Percentiles rank a stretch among this genome's conserved stretches.
These are phyloP conservation scores for Eleginops maclovinus DNA, from an alignment of 2,113 vertebrate genomes.

Conservation along the genomic window DNA sequence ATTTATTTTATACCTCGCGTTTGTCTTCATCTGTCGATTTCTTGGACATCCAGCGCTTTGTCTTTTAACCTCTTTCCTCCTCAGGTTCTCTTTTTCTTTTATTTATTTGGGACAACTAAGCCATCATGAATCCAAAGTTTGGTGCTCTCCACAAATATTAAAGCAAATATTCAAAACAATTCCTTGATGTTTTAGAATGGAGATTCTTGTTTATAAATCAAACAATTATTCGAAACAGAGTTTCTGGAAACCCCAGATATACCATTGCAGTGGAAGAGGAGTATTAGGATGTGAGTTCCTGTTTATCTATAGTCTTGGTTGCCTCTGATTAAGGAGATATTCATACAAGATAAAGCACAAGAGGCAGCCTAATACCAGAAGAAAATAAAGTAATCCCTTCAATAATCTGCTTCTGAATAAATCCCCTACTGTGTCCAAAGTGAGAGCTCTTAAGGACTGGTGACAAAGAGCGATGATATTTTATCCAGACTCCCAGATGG, in stretches of 20 bases:
- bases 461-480: conserved; percentile 25
- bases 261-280: background rate
- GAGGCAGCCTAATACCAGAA: conserved; percentile 2
- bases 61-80: no score
- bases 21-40: no score
- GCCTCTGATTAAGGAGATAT: conserved; percentile 5
- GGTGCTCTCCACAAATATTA: no score
- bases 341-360: conserved; percentile 8
- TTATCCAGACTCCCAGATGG: conserved; percentile 50
- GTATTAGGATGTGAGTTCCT: background rate
- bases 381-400: conserved; percentile 22
- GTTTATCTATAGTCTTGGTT: background rate
- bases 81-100: no score
- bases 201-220: no score
- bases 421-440: conserved; percentile 31
- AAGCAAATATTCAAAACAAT: no score
- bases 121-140: no score
- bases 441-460: background rate
- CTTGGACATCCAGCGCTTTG: no score
- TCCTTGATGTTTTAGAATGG: no score
- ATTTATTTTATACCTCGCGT: no score
- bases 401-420: conserved; percentile 4
- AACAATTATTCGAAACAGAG: no score
- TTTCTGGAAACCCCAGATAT: background rate
- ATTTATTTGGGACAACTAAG: no score